Base-by-base conservation (phyloP, 1,140 invertebrate genomes). In the Drosophila funebris region DNA sequence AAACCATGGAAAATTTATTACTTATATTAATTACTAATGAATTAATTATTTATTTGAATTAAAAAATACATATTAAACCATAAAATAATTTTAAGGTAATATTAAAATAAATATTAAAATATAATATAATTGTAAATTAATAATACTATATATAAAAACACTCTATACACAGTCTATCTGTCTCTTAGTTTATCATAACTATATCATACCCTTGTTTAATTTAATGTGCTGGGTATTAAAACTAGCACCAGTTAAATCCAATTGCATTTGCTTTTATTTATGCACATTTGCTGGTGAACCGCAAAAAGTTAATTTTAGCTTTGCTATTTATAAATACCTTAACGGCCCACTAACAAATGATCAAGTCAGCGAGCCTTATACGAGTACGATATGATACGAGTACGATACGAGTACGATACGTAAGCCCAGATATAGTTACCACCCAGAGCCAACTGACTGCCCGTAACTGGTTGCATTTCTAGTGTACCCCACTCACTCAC, bases 261-360 rank as follows among this genome's bases (percentile, higher is more conserved):
- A 82, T 73, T 63, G 16, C 62, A 70, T 76, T 87, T 73, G 75
- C 58, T 66, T 72, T 78, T 81, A 81, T 70, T 73, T 54, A 76
- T 58, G 63, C 69, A 73, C 69, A 61, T 61, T 73, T 58, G 63
- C 37, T 73, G 70, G 63, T 70, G 54, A 84, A 89, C 82, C 82
- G 81, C 87, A 90, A 64, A 78, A 70, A 79, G 85, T 83, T 90
- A 90, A 90, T 80, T 90, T 90, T 90, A 90, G 87, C 73, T 66
- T 57, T 29, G 76, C 87, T 90, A 90, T 90, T 90, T 87, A 78
- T 90, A 90, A 80, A 81, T 75, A 70, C 67, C 75, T 79, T 66
- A 69, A 73, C 78, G 75, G 63, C 82, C 82, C 78, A 87, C 82
- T 87, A 82, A 82, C 71, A 68, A 71, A 37, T 73, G 82, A 82